Evolutionary conservation across 2,888 invertebrate genomes (phyloP).

Genomic region (Odontocerum albicorne): DNA sequence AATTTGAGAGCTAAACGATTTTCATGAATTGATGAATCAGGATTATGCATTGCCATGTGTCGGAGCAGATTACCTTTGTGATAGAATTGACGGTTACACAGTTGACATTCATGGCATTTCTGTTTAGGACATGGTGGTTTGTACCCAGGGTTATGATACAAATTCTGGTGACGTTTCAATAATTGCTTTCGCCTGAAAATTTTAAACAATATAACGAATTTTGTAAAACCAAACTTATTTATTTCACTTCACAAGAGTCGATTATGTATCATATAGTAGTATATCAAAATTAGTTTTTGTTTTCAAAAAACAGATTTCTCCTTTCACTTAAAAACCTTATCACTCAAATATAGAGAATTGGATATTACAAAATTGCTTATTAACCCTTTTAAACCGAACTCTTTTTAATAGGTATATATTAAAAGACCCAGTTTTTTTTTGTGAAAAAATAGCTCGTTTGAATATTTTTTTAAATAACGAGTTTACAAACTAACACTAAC

Average conservation of each 20-base stretch:
- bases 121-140: constrained; percentile 85
- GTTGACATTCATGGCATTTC: constrained; percentile 87
- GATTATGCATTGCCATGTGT: constrained; percentile 90
- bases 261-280: not conserved
- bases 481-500: too few species aligned
- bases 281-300: too few species aligned
- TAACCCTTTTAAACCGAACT: too few species aligned
- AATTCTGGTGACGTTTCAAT: constrained; percentile 85
- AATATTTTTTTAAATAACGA: too few species aligned
- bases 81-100: constrained; percentile 72
- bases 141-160: constrained; percentile 90
- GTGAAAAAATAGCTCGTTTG: too few species aligned
- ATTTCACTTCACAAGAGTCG: not conserved
- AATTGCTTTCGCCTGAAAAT: constrained; percentile 83
- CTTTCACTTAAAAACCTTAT: too few species aligned
- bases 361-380: too few species aligned
- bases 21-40: constrained; percentile 75
- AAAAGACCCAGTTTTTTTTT: too few species aligned
- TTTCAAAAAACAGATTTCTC: too few species aligned
- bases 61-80: constrained; percentile 92
- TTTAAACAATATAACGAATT: not conserved
- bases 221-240: not conserved
- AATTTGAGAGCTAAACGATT: constrained; percentile 75
- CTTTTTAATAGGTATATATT: too few species aligned
- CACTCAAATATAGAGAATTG: too few species aligned